Evolutionary conservation across 2,797 vertebrate species (phyloP).

Genomic region (Tympanoctomys barrerae): DNA sequence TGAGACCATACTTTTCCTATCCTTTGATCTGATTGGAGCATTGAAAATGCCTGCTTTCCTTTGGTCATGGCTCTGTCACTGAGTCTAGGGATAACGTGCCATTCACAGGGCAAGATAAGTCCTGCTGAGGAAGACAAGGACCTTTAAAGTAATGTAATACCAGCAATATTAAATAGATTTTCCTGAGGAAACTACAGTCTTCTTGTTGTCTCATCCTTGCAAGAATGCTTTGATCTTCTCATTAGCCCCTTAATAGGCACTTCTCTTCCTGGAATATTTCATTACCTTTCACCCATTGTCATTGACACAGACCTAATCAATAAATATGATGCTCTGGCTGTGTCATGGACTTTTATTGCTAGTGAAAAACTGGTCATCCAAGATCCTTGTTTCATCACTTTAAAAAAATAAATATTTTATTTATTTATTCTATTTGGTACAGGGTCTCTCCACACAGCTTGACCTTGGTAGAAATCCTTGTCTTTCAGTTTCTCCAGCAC

Average conservation of each 20-base stretch:
- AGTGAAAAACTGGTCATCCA: not conserved
- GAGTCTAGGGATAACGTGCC: too few species aligned
- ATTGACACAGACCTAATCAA: not conserved
- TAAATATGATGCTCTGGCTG: not conserved
- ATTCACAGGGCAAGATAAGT: too few species aligned
- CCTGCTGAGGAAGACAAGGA: not conserved
- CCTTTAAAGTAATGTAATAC: not conserved
- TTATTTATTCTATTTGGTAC: too few species aligned
- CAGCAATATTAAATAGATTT: not conserved
- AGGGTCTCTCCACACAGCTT: too few species aligned
- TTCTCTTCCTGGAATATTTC: not conserved
- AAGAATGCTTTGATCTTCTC: too few species aligned
- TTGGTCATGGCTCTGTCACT: not conserved
- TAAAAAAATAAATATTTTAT: too few species aligned
- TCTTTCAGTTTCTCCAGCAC: too few species aligned
- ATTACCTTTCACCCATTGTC: not conserved
- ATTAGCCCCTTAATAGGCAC: too few species aligned
- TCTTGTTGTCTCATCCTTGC: not conserved
- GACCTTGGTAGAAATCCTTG: too few species aligned
- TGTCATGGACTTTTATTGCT: not conserved
- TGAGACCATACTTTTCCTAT: not conserved
- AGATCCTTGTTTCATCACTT: not conserved
- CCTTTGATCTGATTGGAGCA: not conserved
- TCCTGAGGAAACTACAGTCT: not conserved
- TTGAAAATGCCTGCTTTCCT: not conserved